Conservation (phyloP, 2,888 invertebrate species). For the Orthosia cruda region DNA sequence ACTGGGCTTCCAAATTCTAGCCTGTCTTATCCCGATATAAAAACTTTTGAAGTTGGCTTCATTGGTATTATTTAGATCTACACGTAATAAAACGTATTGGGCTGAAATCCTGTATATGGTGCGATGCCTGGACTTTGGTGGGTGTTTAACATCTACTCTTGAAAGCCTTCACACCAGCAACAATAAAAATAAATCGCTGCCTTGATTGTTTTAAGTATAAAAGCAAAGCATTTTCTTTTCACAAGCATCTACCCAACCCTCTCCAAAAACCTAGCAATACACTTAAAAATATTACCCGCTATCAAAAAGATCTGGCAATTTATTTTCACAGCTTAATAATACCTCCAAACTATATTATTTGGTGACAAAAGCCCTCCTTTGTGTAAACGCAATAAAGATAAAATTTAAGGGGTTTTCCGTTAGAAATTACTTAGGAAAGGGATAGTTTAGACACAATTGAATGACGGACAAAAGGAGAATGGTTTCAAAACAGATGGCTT, state of each 20-base stretch:
- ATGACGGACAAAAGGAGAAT: constrained; percentile 56
- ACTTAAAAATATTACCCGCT: constrained; percentile 53
- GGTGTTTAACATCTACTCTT: not conserved
- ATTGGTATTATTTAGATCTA: no score
- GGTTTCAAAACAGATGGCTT: constrained; percentile 38
- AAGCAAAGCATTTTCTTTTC: constrained; percentile 1
- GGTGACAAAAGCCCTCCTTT: constrained; percentile 68
- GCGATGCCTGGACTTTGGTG: no score
- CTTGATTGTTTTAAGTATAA: not conserved
- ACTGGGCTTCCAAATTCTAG: no score
- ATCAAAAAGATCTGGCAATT: constrained; percentile 63
- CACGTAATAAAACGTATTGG: no score
- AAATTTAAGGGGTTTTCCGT: constrained; percentile 69
- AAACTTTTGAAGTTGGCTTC: no score
- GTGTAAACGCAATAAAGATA: constrained; percentile 73
- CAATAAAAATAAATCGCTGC: not conserved
- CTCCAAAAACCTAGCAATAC: constrained; percentile 18
- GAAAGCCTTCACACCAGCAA: not conserved
- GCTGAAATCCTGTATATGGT: no score
- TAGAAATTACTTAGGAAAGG: constrained; percentile 66
- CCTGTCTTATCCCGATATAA: no score
- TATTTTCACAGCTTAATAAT: constrained; percentile 66
- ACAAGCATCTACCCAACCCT: not conserved
- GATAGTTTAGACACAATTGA: constrained; percentile 66
- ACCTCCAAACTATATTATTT: constrained; percentile 59